phyloP scores from a whole-genome alignment of 2,888 invertebrate genomes.

The Hydraecia micacea region DNA sequence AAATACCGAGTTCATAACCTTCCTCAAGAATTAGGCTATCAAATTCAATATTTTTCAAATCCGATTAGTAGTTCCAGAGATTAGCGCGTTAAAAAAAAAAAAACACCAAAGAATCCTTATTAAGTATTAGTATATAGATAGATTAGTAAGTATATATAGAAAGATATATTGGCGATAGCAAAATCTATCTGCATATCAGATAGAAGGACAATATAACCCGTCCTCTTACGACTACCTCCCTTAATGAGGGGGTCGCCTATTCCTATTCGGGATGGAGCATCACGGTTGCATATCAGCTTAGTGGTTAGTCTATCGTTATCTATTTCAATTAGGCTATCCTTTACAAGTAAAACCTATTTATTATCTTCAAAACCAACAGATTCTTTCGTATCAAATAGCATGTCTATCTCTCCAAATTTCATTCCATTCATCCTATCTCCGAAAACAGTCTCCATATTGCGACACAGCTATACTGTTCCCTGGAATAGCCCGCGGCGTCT shows the following conservation, averaged over 20 bases:
- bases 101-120: too few relatives aligned
- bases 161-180: too few relatives aligned
- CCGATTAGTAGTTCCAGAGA: neutral
- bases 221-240: too few relatives aligned
- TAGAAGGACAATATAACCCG: neutral
- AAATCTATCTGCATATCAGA: too few relatives aligned
- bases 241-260: neutral
- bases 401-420: neutral
- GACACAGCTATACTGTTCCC: neutral
- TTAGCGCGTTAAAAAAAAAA: neutral
- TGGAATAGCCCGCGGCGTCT: slow-evolving; percentile 61
- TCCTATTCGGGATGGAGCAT: neutral
- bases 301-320: neutral
- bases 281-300: neutral
- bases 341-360: neutral
- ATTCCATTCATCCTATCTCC: slow-evolving; percentile 23
- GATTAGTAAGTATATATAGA: too few relatives aligned
- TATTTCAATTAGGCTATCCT: neutral
- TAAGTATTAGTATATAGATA: too few relatives aligned
- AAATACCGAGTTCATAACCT: too few relatives aligned
- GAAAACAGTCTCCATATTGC: slow-evolving; percentile 26
- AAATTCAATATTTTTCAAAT: neutral
- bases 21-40: too few relatives aligned
- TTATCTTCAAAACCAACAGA: neutral
- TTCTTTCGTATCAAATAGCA: slow-evolving; percentile 7